Evolutionary conservation across 2,797 vertebrate species (phyloP), one percentile per base, ranked within the genome.

Genomic region (Notolepis coatsorum): DNA sequence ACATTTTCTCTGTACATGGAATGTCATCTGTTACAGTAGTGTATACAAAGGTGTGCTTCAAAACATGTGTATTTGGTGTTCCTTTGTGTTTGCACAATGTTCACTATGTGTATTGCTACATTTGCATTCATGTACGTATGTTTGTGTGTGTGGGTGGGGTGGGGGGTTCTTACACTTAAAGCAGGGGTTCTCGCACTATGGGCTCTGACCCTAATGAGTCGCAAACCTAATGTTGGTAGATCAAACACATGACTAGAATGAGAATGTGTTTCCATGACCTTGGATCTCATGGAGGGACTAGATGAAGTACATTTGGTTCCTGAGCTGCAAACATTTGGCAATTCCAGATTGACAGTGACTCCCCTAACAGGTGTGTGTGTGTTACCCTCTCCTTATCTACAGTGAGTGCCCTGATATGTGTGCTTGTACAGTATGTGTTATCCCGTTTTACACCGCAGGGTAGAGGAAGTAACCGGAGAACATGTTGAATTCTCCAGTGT

Each of bases 381-480:
- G n/a, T n/a, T n/a, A n/a, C n/a, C n/a, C n/a, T n/a, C n/a, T n/a
- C n/a, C n/a, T n/a, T n/a, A n/a, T n/a, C n/a, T n/a, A n/a, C n/a
- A n/a, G n/a, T n/a, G n/a, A n/a, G n/a, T n/a, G n/a, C n/a, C n/a
- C n/a, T n/a, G n/a, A n/a, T n/a, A n/a, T n/a, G n/a, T n/a, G n/a
- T n/a, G n/a, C n/a, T n/a, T n/a, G n/a, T n/a, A n/a, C n/a, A n/a
- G n/a, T n/a, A n/a, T n/a, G n/a, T n/a, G n/a, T n/a, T n/a, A n/a
- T 37, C 15, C 13, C 9, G 25, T 5, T 17, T 64, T 56, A 81
- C 30, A 6, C 7, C 8, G 15, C 60, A 0, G 89, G 76, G 75
- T 91, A 93, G 12, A 93, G 4, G 1, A 93, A 77, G 76, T 84
- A 87, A 21, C 91, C 92, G 10, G 86, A 88, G 35, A 94, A 92